Conservation (phyloP, 2,113 vertebrate genomes). For the Colinus virginianus region DNA sequence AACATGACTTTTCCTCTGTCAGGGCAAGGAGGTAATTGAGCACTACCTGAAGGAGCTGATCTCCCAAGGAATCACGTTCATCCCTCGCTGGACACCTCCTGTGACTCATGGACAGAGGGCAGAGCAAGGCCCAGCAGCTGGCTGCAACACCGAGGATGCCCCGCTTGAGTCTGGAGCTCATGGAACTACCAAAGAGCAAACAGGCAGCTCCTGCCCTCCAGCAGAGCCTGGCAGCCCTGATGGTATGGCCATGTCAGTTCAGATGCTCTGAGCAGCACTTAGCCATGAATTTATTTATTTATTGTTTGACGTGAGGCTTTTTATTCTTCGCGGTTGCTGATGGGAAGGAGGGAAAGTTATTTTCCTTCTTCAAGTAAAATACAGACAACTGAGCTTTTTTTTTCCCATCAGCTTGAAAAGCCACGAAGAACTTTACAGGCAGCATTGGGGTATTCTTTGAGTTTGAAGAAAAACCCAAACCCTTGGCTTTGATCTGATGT, state of each 20-base stretch:
- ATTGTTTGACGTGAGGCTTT: not conserved
- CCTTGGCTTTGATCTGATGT: not conserved
- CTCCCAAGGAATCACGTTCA: constrained; percentile 82
- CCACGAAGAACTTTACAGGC: not conserved
- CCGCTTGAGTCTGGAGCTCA: not conserved
- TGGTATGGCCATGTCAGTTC: constrained; percentile 53
- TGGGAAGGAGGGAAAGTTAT: not conserved
- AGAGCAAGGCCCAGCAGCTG: not conserved
- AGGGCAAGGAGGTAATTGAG: constrained; percentile 90
- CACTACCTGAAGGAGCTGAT: constrained; percentile 85
- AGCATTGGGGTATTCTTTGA: not conserved
- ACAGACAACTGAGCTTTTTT: fast-evolving
- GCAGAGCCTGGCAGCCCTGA: constrained; percentile 62
- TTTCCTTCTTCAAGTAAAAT: not conserved
- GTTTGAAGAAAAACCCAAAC: not conserved
- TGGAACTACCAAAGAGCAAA: constrained; percentile 12
- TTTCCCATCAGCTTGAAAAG: not conserved
- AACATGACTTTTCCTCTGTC: not conserved
- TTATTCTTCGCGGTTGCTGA: not conserved
- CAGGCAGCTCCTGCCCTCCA: not conserved
- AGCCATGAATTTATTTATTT: not conserved
- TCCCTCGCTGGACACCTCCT: constrained; percentile 82
- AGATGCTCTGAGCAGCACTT: not conserved
- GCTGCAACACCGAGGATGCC: fast-evolving
- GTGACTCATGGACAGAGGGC: not conserved